phyloP scores from a whole-genome alignment of 2,797 vertebrate genomes.

The Brotogeris chrysoptera region DNA sequence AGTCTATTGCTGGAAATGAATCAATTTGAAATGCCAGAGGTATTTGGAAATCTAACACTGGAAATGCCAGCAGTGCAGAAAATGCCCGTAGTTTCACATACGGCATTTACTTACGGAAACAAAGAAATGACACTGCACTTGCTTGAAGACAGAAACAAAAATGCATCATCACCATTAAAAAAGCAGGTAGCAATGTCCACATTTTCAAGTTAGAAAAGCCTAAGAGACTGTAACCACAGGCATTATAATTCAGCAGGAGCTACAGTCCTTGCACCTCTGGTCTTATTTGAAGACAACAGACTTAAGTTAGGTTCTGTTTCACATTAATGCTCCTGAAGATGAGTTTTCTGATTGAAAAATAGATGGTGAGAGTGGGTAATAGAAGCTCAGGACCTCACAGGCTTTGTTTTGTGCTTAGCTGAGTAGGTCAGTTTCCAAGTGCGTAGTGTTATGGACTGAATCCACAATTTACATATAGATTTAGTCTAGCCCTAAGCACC shows the following conservation, averaged over 20 bases:
- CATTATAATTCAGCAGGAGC: neutral
- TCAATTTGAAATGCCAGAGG: slow-evolving; percentile 37
- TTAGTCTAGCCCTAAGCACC: neutral
- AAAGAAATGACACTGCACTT: neutral
- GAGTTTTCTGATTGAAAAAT: neutral
- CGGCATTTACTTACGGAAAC: neutral
- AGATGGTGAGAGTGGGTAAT: neutral
- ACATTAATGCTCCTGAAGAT: neutral
- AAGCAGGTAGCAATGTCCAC: neutral
- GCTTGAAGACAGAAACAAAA: neutral
- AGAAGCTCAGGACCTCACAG: neutral
- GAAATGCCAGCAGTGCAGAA: neutral
- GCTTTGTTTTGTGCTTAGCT: neutral
- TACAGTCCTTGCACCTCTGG: neutral
- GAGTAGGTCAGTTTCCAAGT: neutral
- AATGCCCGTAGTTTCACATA: neutral
- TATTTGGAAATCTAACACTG: slow-evolving; percentile 12
- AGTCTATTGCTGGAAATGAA: slow-evolving; percentile 7
- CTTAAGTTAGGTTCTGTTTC: neutral
- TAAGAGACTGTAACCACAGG: neutral
- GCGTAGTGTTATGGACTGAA: neutral
- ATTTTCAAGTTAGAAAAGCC: neutral
- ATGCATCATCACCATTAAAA: neutral
- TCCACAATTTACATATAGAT: neutral
- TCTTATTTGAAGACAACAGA: neutral